Evolutionary conservation across 2,888 invertebrate species (phyloP).

Genomic region (Drosophila flavopinicola): DNA sequence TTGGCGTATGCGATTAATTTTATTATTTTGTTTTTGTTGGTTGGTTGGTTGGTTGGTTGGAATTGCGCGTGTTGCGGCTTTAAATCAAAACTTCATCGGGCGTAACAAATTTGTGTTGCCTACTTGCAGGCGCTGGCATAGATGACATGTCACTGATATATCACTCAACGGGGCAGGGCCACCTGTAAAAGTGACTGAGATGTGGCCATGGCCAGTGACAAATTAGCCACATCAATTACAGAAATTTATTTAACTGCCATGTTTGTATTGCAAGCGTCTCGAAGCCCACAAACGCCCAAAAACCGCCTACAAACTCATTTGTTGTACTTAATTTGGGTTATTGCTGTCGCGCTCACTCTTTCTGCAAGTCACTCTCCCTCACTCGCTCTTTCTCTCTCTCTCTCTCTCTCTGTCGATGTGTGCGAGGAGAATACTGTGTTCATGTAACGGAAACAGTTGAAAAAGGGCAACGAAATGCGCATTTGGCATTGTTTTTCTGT

Average conservation of each 20-base stretch:
- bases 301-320: slow-evolving; percentile 70
- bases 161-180: slow-evolving; percentile 63
- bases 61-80: slow-evolving; percentile 61
- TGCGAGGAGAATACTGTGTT: slow-evolving; percentile 23
- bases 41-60: background rate
- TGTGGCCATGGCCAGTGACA: slow-evolving; percentile 74
- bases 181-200: slow-evolving; percentile 73
- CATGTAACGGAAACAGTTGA: slow-evolving; percentile 44
- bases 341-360: slow-evolving; percentile 3
- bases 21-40: background rate
- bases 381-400: background rate
- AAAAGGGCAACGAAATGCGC: slow-evolving; percentile 67
- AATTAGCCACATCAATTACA: slow-evolving; percentile 80
- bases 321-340: slow-evolving; percentile 74
- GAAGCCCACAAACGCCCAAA: slow-evolving; percentile 34
- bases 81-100: slow-evolving; percentile 60
- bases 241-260: slow-evolving; percentile 74
- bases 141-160: slow-evolving; percentile 61
- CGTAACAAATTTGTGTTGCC: slow-evolving; percentile 42
- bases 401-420: background rate
- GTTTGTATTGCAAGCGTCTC: slow-evolving; percentile 52
- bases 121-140: slow-evolving; percentile 6
- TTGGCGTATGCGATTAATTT: slow-evolving; percentile 68
- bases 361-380: background rate
- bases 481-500: slow-evolving; percentile 57